Evolutionary conservation across 2,888 invertebrate genomes (phyloP).

Genomic region (Tanytarsus gracilentus): DNA sequence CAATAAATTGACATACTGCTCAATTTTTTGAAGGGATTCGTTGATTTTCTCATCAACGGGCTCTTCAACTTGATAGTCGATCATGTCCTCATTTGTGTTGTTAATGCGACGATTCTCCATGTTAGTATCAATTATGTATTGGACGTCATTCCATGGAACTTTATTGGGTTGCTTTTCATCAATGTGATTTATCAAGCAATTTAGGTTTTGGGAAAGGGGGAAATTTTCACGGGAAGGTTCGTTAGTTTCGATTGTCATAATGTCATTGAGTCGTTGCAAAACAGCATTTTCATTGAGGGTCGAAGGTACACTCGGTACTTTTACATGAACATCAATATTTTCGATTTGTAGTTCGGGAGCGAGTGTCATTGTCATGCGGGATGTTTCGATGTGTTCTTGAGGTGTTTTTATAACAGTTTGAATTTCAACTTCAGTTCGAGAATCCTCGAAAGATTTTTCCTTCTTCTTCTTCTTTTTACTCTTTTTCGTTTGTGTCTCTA

Average conservation of each 20-base stretch:
- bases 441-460: conserved; percentile 36
- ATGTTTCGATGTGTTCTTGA: background rate
- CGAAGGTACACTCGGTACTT: background rate
- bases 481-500: conserved; percentile 35
- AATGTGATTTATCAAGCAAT: conserved; percentile 10
- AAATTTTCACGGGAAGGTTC: conserved; percentile 11
- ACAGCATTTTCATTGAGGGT: background rate
- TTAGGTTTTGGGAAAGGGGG: conserved; percentile 17
- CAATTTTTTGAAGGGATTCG: conserved; percentile 21
- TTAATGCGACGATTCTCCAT: conserved; percentile 20
- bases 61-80: conserved; percentile 16
- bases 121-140: conserved; percentile 24
- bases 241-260: conserved; percentile 9
- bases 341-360: conserved; percentile 31
- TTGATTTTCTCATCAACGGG: conserved; percentile 14
- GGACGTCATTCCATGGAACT: conserved; percentile 24
- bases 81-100: conserved; percentile 5
- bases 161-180: background rate
- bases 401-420: conserved; percentile 30
- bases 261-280: conserved; percentile 15
- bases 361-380: background rate
- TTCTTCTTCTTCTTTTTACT: conserved; percentile 28
- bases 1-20: conserved; percentile 20
- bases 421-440: conserved; percentile 37
- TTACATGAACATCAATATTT: conserved; percentile 33